Base-by-base conservation (phyloP, 2,888 invertebrate species). In the Hylaea fasciaria region DNA sequence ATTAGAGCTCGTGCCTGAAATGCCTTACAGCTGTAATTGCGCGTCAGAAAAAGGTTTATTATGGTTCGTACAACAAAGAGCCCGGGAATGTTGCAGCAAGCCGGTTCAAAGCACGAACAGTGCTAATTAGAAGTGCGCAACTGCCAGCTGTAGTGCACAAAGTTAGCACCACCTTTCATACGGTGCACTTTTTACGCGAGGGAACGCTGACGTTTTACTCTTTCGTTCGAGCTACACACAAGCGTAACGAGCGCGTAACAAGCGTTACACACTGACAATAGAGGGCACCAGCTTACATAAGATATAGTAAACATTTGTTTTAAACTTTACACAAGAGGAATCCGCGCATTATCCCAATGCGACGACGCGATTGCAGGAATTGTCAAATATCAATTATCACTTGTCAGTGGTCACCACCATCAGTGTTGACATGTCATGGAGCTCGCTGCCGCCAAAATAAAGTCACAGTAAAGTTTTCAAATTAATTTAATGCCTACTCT, bases 111-210 rank as follows among this genome's bases (percentile, higher is more conserved):
- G 73, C 64, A 57, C 62, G 60, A 62, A 65, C 64, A 76, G 65
- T 72, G 77, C 83, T 85, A 86, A 86, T 86, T 86, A 85, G 78
- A 74, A 82, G 80, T 74, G 74, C 71, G 67, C 65, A 69, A 70
- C 72, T 71, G 69, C 65, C 65, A 51, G 54, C 48, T 49, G 60
- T 64, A 64, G 55, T 60, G 75, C 76, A 75, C 74, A 78, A 78
- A 81, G 79, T 81, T 74, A 77, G 52, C 37, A 35, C 69, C 71
- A 76, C 78, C 77, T 81, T 80, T 78, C 71, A 78, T 74, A 71
- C 66, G 65, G 66, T 72, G 71, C 78, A 78, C 74, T 81, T 80
- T 82, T 83, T 79, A 76, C 78, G 76, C 70, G 68, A 68, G 70
- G 76, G 70, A 73, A 74, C 68, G 70, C 71, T 61, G 65, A 66